phyloP scores from a whole-genome alignment of 2,888 invertebrate species.

The Ormyrus labotus region DNA sequence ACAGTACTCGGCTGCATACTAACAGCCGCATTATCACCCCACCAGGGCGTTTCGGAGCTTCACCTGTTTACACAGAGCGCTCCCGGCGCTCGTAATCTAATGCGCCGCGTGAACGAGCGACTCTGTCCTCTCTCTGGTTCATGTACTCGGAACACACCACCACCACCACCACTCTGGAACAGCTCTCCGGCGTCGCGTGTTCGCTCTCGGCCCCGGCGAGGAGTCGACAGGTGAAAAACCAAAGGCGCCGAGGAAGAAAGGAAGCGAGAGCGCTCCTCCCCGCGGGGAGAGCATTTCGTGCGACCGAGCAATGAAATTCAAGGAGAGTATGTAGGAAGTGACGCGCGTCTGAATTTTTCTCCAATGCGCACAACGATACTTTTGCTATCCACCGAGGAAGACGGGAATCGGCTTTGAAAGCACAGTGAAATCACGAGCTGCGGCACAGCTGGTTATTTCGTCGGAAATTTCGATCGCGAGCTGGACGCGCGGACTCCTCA shows the following conservation, averaged over 20 bases:
- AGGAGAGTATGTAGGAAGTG: not conserved
- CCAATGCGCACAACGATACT: too few relatives aligned
- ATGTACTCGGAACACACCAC: not conserved
- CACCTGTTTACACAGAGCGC: conserved; percentile 22
- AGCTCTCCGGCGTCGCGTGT: conserved; percentile 8
- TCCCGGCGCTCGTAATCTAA: conserved; percentile 62
- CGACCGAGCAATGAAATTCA: conserved; percentile 26
- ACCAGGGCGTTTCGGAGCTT: conserved; percentile 54
- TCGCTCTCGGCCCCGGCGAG: not conserved
- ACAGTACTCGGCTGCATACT: conserved; percentile 63
- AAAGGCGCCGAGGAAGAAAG: not conserved
- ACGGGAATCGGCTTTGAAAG: too few relatives aligned
- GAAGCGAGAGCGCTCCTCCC: not conserved
- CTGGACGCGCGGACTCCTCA: too few relatives aligned
- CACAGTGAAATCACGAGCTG: too few relatives aligned
- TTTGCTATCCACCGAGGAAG: too few relatives aligned
- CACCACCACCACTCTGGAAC: too few relatives aligned
- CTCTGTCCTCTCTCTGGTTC: not conserved
- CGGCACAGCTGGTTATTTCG: too few relatives aligned
- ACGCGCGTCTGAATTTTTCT: too few relatives aligned
- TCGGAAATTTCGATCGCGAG: too few relatives aligned
- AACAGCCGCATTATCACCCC: conserved; percentile 71
- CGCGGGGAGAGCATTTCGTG: conserved; percentile 28
- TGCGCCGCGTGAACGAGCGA: conserved; percentile 61
- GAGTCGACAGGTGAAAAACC: conserved; percentile 32